Percentiles rank a stretch among this genome's conserved stretches.
Conservation (phyloP, 2,888 invertebrate species). For the Acanthosepion esculentum region DNA sequence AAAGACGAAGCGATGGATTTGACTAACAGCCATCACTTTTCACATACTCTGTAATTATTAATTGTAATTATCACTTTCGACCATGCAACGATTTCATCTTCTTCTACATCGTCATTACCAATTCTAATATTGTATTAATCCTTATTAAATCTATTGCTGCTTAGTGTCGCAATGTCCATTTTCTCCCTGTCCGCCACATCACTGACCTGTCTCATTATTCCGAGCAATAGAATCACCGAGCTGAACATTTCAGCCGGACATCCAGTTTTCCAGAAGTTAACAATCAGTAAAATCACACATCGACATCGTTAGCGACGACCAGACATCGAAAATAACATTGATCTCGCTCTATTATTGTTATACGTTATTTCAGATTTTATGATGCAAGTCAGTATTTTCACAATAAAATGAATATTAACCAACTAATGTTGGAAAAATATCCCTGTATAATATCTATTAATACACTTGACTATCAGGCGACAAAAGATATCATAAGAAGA, state of each 20-base stretch:
- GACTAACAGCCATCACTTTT: background rate
- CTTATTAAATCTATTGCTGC: background rate
- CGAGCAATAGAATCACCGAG: background rate
- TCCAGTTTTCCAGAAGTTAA: background rate
- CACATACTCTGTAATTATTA: background rate
- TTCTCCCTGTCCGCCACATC: background rate
- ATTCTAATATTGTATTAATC: constrained; percentile 21
- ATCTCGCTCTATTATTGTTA: too few relatives aligned
- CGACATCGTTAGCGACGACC: background rate
- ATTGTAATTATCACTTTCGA: background rate
- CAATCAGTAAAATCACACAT: background rate
- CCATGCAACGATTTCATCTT: background rate
- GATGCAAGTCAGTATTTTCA: too few relatives aligned
- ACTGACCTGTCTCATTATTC: background rate
- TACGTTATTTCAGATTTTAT: too few relatives aligned
- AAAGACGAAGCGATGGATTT: background rate
- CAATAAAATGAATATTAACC: too few relatives aligned
- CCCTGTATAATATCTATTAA: too few relatives aligned
- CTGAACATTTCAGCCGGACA: background rate
- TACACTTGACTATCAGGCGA: too few relatives aligned
- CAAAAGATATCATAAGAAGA: too few relatives aligned
- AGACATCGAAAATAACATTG: background rate
- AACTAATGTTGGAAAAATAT: too few relatives aligned
- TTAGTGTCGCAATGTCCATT: background rate
- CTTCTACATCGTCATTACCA: background rate